Evolutionary conservation across 2,888 invertebrate species (phyloP).

Genomic region (Limnephilus marmoratus): DNA sequence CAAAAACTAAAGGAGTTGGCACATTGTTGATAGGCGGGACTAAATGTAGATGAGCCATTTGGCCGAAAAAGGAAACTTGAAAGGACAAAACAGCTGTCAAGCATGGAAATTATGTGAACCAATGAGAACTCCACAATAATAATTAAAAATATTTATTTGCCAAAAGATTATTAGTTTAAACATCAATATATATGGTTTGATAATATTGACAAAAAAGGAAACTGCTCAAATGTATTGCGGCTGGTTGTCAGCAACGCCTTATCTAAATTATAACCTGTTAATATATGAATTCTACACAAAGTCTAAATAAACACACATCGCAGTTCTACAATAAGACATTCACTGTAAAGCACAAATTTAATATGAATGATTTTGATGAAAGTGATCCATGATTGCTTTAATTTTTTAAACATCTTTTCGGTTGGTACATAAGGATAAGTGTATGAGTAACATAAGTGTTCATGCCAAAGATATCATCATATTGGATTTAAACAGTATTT

Average conservation of each 20-base stretch:
- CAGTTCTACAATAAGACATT: neutral
- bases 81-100: neutral
- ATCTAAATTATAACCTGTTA: too few species aligned
- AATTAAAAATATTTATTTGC: too few species aligned
- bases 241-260: too few species aligned
- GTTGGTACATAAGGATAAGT: neutral
- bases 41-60: neutral
- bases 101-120: neutral
- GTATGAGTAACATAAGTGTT: neutral
- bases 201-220: too few species aligned
- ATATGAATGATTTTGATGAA: neutral
- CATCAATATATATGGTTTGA: too few species aligned
- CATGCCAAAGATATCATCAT: neutral
- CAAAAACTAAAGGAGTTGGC: neutral
- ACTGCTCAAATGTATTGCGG: too few species aligned
- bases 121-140: neutral
- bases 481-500: neutral
- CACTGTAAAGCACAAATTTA: neutral
- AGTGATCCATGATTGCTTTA: neutral
- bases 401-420: neutral
- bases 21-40: neutral
- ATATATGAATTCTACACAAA: too few species aligned
- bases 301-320: too few species aligned
- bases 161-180: too few species aligned
- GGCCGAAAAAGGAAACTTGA: neutral